phyloP scores from a whole-genome alignment of 2,888 invertebrate species.

The Baronia brevicornis region DNA sequence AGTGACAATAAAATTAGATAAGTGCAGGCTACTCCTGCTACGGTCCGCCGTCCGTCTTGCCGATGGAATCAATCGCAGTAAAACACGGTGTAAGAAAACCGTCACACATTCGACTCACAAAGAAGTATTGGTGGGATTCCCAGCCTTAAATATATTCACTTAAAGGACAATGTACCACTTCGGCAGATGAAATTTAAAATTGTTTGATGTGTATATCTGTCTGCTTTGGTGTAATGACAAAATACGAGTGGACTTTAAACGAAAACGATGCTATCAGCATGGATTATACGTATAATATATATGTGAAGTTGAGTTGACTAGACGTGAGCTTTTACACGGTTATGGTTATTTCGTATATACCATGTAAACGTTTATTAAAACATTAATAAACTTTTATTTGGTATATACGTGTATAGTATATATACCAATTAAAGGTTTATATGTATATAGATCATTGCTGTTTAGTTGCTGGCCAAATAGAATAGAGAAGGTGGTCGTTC shows the following conservation, averaged over 20 bases:
- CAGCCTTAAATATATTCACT: slow-evolving; percentile 26
- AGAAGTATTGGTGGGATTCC: slow-evolving; percentile 24
- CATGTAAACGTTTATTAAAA: too few relatives aligned
- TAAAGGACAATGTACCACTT: slow-evolving; percentile 18
- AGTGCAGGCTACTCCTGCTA: slow-evolving; percentile 63
- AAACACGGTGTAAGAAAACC: slow-evolving; percentile 51
- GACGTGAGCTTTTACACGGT: slow-evolving; percentile 28
- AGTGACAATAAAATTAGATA: slow-evolving; percentile 75
- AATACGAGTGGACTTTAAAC: slow-evolving; percentile 62
- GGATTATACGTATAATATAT: slow-evolving; percentile 55
- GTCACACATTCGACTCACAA: slow-evolving; percentile 21
- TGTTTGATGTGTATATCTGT: slow-evolving; percentile 50
- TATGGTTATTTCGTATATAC: too few relatives aligned
- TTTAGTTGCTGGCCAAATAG: too few relatives aligned
- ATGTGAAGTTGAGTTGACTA: slow-evolving; percentile 37
- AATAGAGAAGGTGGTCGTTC: too few relatives aligned
- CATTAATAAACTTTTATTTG: too few relatives aligned
- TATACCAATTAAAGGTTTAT: too few relatives aligned
- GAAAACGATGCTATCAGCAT: slow-evolving; percentile 53
- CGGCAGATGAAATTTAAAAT: slow-evolving; percentile 18
- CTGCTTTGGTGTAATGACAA: slow-evolving; percentile 59
- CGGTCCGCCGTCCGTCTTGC: slow-evolving; percentile 54
- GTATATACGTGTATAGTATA: too few relatives aligned
- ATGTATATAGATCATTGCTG: too few relatives aligned
- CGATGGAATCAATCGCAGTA: slow-evolving; percentile 71